phyloP scores from a whole-genome alignment of 2,113 vertebrate genomes.

The Pipa parva region DNA sequence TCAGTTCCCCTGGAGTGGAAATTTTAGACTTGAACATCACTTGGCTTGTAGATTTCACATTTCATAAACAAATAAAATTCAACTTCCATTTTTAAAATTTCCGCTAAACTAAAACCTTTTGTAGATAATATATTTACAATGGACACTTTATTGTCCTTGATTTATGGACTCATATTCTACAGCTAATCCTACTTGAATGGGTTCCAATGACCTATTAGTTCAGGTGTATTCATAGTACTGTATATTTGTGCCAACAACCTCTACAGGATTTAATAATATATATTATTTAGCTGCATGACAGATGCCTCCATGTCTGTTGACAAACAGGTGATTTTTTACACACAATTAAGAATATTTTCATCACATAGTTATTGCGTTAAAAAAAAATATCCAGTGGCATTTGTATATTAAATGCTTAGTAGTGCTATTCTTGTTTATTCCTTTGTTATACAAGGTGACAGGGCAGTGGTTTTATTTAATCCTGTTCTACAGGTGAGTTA shows the following conservation, averaged over 20 bases:
- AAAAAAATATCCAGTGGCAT: too few species aligned
- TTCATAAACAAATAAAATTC: too few species aligned
- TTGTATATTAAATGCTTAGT: too few species aligned
- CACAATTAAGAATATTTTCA: too few species aligned
- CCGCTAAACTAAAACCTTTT: not conserved
- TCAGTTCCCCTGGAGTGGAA: too few species aligned
- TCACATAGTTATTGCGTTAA: too few species aligned
- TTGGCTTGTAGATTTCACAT: too few species aligned
- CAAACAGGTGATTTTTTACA: constrained; percentile 27
- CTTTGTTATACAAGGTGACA: too few species aligned
- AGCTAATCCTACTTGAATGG: constrained; percentile 20
- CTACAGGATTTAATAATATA: constrained; percentile 20
- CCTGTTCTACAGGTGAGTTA: too few species aligned
- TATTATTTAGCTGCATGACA: constrained; percentile 34
- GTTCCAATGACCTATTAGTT: constrained; percentile 17
- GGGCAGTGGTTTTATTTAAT: too few species aligned
- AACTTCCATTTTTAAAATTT: constrained; percentile 1
- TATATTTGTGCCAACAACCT: constrained; percentile 21
- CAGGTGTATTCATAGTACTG: constrained; percentile 25
- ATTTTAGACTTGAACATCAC: too few species aligned
- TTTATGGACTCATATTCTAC: constrained; percentile 14
- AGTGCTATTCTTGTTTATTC: too few species aligned
- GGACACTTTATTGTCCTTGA: constrained; percentile 19
- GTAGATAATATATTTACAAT: not conserved
- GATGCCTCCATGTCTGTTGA: not conserved